Percentiles rank a stretch among this genome's conserved stretches.
phyloP scores from a whole-genome alignment of 2,797 vertebrate genomes.

The Austrolebias charrua region DNA sequence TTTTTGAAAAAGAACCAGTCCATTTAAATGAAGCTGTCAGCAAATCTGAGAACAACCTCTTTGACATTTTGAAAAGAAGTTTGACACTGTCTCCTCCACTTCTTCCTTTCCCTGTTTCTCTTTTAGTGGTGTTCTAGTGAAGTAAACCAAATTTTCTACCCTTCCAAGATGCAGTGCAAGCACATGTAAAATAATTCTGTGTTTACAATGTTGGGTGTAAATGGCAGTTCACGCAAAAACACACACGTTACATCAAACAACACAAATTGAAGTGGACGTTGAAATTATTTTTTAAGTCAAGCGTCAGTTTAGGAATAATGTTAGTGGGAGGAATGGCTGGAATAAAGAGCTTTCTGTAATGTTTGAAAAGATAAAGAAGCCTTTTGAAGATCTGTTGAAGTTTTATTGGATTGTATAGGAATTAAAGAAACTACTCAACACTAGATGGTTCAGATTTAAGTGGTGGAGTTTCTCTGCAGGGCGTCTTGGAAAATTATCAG shows the following conservation, averaged over 20 bases:
- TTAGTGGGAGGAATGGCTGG: constrained; percentile 79
- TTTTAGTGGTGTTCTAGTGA: constrained; percentile 91
- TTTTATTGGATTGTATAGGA: constrained; percentile 86
- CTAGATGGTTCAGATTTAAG: constrained; percentile 90
- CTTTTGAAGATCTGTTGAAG: constrained; percentile 75
- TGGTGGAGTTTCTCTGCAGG: constrained; percentile 89
- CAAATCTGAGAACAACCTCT: constrained; percentile 63
- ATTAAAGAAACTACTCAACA: constrained; percentile 78
- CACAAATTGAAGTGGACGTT: constrained; percentile 70
- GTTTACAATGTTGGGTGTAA: constrained; percentile 99
- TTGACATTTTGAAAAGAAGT: constrained; percentile 54
- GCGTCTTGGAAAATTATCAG: constrained; percentile 76
- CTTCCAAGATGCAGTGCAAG: constrained; percentile 87
- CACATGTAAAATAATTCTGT: constrained; percentile 99
- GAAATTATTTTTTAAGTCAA: constrained; percentile 79
- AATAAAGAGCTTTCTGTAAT: constrained; percentile 87
- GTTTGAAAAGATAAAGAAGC: constrained; percentile 79
- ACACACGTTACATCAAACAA: constrained; percentile 44
- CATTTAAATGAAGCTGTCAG: constrained; percentile 68
- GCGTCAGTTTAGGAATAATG: constrained; percentile 57
- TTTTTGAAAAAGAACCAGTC: constrained; percentile 32
- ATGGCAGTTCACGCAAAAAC: constrained; percentile 84
- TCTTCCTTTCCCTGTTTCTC: constrained; percentile 62
- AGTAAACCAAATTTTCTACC: constrained; percentile 78
- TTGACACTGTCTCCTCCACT: constrained; percentile 34